Evolutionary conservation across 2,888 invertebrate species (phyloP).

Genomic region (Erebia epiphron): DNA sequence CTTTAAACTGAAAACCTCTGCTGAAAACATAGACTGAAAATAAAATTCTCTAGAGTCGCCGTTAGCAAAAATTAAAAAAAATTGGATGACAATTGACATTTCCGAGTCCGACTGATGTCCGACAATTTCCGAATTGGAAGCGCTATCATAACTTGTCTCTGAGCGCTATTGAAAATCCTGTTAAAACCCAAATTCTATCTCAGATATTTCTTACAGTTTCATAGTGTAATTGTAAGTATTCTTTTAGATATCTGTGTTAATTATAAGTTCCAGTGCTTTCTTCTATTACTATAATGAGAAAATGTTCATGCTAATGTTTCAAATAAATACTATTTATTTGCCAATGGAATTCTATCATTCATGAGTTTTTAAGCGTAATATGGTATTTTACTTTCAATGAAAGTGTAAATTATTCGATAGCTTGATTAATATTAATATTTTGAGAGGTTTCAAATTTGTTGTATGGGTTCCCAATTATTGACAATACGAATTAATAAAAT

Average conservation of each 20-base stretch:
- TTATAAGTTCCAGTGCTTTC: background rate
- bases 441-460: constrained; percentile 32
- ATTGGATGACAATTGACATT: too few species aligned
- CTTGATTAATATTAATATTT: constrained; percentile 7
- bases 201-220: constrained; percentile 21
- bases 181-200: constrained; percentile 2
- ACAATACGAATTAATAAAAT: constrained; percentile 33
- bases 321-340: constrained; percentile 3
- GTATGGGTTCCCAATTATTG: constrained; percentile 45
- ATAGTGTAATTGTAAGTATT: constrained; percentile 30
- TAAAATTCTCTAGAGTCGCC: too few species aligned
- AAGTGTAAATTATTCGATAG: constrained; percentile 2
- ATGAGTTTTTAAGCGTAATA: background rate
- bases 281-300: constrained; percentile 6
- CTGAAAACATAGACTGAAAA: too few species aligned
- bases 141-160: too few species aligned
- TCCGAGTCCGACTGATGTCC: too few species aligned
- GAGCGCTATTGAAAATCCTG: constrained; percentile 33
- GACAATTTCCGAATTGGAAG: constrained; percentile 15
- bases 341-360: background rate
- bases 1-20: too few species aligned
- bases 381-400: background rate
- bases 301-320: constrained; percentile 10
- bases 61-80: too few species aligned
- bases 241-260: constrained; percentile 26